Base-by-base conservation (phyloP, 1,140 invertebrate genomes). In the Papilio glaucus region DNA sequence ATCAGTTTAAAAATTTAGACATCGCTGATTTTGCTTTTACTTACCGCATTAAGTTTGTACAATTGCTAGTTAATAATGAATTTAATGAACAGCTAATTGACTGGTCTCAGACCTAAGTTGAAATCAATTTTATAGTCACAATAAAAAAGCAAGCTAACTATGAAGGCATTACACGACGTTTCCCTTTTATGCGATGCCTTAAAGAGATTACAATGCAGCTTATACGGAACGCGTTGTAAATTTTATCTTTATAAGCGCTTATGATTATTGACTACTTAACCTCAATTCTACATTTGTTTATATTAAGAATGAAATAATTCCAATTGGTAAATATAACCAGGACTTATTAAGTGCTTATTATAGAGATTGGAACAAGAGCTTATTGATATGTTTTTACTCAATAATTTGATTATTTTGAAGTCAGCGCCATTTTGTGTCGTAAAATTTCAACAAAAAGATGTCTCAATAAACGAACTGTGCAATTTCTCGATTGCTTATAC, bases 181-280 rank as follows among this genome's bases (percentile, higher is more conserved):
- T 49, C 45, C 24, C 42, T 49, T 69, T 49, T 49, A 69, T 69
- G 67, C 15, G 42, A 69, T 53, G 67, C 67, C 42, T 69, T 69
- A 33, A 69, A 69, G 63, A 69, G 42, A 69, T 69, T 49, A 69
- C 42, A 69, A 69, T 69, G 29, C 42, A 69, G 67, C 42, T 69
- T 69, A 69, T 69, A 69, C 67, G 42, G 42, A 49, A 69, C 42
- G 42, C 67, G 42, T 69, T 49, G 67, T 69, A 68, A 68, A 68
- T 69, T 69, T 69, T 69, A 69, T 69, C 29, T 69, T 69, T 69
- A 18, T 53, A 69, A 69, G 67, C 67, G 67, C 42, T 69, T 69
- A 45, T 68, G 63, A 68, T 68, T 68, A 69, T 69, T 69, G 67
- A 69, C 21, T 53, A 69, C 42, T 69, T 69, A 69, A 69, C 67